Evolutionary conservation across 2,113 vertebrate species (phyloP), one percentile per base, ranked within the genome.

Genomic region (Caretta caretta): DNA sequence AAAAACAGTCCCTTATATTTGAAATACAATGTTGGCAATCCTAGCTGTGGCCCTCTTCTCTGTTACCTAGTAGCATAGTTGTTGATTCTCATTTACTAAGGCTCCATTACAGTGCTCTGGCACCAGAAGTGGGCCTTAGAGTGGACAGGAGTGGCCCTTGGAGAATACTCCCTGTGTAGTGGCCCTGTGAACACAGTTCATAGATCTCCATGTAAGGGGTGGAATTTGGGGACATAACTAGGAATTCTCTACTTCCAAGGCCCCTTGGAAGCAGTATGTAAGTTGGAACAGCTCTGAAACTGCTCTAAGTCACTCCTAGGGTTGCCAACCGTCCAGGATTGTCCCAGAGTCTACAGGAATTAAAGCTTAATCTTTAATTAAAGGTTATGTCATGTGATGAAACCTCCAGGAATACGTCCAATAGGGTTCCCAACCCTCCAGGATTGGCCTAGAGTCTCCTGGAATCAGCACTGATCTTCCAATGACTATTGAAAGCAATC

Each of bases 171-270:
- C 13, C 9, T 49, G 42, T 42, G 42, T 42, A 42, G 42, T 42
- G 5, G 42, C 42, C 42, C 42, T 42, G 42, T 42, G 42, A 42
- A 42, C 42, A 42, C 42, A 42, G 24, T n/a, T 93, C 38, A 50
- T 35, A 87, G 42, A 49, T 25, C 35, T 31, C 84, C 42, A 0
- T 5, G 2, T 20, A 7, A 0, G 0, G 1, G 38, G 38, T 79
- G 35, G 19, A 1, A 75, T 19, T 10, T 19, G 83, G 0, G 0
- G 62, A 38, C 5, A 56, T 38, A 87, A 38, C 38, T 65, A 17
- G 4, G 35, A n/a, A 10, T 54, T 35, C 50, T 83, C 90, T n/a
- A 87, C 3, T 82, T 38, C 62, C 62, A 65, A 65, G 31, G 31
- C 31, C 62, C 27, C 29, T n/a, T 16, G 31, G 57, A 62, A 69